Conservation (phyloP, 2,113 vertebrate species). For the Macroglossus sobrinus region DNA sequence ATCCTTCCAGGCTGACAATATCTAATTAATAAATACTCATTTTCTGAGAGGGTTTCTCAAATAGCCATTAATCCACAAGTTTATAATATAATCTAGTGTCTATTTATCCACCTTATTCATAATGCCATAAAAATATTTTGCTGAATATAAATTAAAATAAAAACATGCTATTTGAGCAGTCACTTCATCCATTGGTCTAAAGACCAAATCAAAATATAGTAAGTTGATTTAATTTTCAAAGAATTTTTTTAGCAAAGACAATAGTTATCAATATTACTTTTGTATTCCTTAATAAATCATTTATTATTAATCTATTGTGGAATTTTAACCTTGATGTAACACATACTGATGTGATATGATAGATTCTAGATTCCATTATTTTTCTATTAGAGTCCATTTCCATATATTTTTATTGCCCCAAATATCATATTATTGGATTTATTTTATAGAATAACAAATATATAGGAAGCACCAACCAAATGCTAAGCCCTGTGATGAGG, state of each 20-base stretch:
- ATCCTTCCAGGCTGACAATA: not conserved
- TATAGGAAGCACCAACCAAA: not conserved
- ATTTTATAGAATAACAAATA: not conserved
- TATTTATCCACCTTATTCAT: not conserved
- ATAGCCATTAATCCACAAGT: not conserved
- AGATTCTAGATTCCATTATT: not conserved
- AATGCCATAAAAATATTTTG: not conserved
- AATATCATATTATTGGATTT: not conserved
- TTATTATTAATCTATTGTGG: not conserved
- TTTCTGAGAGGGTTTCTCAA: not conserved
- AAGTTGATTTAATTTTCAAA: not conserved
- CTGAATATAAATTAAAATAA: not conserved
- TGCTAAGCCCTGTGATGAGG: not conserved
- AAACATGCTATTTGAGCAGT: not conserved
- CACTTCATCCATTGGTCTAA: not conserved
- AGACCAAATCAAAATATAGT: not conserved
- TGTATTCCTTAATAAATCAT: not conserved
- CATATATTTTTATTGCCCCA: not conserved
- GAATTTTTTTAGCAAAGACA: not conserved
- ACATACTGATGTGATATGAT: not conserved
- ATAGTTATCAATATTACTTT: not conserved
- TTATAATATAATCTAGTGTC: not conserved
- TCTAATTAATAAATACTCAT: not conserved
- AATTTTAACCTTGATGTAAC: not conserved
- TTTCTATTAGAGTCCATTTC: not conserved